Percentiles rank a stretch among this genome's conserved stretches.
These are phyloP conservation scores for Uloborus diversus DNA, from an alignment of 1,140 invertebrate genomes.

Conservation along the genomic window DNA sequence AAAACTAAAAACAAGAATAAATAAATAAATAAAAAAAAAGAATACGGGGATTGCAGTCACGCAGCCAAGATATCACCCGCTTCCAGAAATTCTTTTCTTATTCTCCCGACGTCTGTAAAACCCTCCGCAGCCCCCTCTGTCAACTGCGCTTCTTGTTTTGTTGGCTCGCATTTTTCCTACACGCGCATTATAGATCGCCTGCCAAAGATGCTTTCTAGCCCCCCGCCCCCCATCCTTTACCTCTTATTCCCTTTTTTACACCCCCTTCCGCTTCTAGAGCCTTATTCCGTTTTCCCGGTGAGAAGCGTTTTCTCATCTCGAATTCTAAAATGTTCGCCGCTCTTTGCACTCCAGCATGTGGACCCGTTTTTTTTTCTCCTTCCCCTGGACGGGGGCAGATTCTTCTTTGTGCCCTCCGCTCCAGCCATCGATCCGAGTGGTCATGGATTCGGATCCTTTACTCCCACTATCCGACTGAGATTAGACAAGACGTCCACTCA, in stretches of 20 bases:
- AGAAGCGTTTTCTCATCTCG: slow-evolving; percentile 49
- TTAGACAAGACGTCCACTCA: too few species aligned
- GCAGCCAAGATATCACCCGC: slow-evolving; percentile 54
- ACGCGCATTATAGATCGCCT: slow-evolving; percentile 54
- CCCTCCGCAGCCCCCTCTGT: slow-evolving; percentile 39
- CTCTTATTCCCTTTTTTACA: slow-evolving; percentile 3
- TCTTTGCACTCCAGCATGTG: neutral
- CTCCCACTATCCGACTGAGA: neutral
- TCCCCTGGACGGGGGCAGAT: neutral
- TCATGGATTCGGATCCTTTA: neutral
- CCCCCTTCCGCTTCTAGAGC: slow-evolving; percentile 6
- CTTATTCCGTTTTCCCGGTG: slow-evolving; percentile 28
- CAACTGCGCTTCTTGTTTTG: slow-evolving; percentile 54
- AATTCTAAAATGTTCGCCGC: slow-evolving; percentile 45
- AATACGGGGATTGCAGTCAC: slow-evolving; percentile 37
- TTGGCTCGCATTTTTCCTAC: slow-evolving; percentile 53
- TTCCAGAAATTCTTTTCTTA: slow-evolving; percentile 55
- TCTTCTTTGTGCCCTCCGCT: neutral
- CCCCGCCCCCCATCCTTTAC: neutral
- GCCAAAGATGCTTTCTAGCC: slow-evolving; percentile 51
- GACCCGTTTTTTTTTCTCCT: too few species aligned
- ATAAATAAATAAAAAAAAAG: neutral
- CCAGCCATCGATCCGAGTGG: neutral
- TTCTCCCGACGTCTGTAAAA: slow-evolving; percentile 53
- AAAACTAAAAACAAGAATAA: neutral